Percentiles rank a stretch among this genome's conserved stretches.
Conservation (phyloP, 2,888 invertebrate species). For the Pilophorus perplexus region DNA sequence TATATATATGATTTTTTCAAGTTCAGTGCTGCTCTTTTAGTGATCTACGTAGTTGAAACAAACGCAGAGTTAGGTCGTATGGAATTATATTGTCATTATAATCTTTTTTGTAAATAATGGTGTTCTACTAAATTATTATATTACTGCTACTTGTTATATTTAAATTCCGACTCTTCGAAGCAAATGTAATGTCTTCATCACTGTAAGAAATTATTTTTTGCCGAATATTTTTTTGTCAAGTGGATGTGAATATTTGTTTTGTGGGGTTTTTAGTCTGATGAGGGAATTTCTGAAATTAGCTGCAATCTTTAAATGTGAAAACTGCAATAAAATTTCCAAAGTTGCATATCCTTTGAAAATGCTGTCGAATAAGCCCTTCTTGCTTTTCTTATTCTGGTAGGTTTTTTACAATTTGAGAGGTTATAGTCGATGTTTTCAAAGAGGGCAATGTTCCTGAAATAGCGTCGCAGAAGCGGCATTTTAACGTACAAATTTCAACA, state of each 20-base stretch:
- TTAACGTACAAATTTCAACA: too few species aligned
- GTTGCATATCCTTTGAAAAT: too few species aligned
- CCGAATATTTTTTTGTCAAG: conserved; percentile 10
- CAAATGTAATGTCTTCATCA: conserved; percentile 1
- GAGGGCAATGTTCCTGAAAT: too few species aligned
- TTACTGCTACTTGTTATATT: conserved; percentile 23
- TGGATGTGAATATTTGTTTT: conserved; percentile 13
- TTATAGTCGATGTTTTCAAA: too few species aligned
- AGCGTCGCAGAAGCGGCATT: too few species aligned
- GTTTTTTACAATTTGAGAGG: too few species aligned
- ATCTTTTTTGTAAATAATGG: conserved; percentile 34
- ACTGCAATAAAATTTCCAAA: too few species aligned
- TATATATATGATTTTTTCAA: conserved; percentile 26
- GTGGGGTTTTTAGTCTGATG: too few species aligned
- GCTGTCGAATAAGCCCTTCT: too few species aligned
- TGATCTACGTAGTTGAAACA: conserved; percentile 22
- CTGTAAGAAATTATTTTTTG: conserved; percentile 21
- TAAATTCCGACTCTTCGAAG: background rate
- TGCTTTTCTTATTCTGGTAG: too few species aligned
- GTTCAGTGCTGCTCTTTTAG: conserved; percentile 30
- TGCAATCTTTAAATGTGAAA: too few species aligned
- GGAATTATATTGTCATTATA: conserved; percentile 24
- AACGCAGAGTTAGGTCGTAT: conserved; percentile 21
- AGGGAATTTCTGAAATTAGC: too few species aligned
- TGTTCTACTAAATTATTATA: conserved; percentile 32